Conservation (phyloP, 2,888 invertebrate species). For the Protophormia terraenovae region DNA sequence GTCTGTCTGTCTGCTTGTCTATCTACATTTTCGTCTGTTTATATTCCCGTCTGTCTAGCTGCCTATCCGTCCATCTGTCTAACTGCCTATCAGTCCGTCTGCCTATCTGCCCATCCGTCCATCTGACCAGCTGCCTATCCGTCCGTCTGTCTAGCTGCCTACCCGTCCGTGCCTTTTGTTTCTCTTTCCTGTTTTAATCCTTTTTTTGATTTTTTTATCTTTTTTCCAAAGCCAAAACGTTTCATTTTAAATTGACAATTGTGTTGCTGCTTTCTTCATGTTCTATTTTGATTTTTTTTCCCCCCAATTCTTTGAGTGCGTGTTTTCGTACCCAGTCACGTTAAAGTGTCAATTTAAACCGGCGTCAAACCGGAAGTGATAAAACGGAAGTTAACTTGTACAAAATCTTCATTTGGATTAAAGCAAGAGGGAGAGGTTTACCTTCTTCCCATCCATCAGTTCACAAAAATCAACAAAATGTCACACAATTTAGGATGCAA, state of each 20-base stretch:
- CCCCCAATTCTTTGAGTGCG: not conserved
- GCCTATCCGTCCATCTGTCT: too few relatives aligned
- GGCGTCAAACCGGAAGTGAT: conserved; percentile 62
- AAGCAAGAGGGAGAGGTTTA: not conserved
- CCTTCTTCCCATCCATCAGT: not conserved
- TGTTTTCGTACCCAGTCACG: conserved; percentile 21
- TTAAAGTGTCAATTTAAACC: conserved; percentile 60
- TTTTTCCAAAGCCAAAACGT: conserved; percentile 8
- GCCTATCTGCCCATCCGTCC: too few relatives aligned
- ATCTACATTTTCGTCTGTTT: too few relatives aligned
- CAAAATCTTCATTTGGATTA: conserved; percentile 36
- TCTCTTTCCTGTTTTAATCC: not conserved
- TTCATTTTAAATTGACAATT: conserved; percentile 37
- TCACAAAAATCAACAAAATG: not conserved
- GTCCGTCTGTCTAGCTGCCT: too few relatives aligned
- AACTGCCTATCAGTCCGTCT: too few relatives aligned
- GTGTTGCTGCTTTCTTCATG: conserved; percentile 14
- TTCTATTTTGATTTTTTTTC: not conserved
- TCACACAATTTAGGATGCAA: not conserved
- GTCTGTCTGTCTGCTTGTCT: too few relatives aligned
- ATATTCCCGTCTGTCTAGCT: too few relatives aligned
- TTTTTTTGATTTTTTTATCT: not conserved
- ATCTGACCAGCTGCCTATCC: too few relatives aligned
- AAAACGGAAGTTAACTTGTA: conserved; percentile 36
- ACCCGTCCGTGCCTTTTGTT: not conserved